phyloP scores from a whole-genome alignment of 23 tunicate species.

The Ascidia mentula region DNA sequence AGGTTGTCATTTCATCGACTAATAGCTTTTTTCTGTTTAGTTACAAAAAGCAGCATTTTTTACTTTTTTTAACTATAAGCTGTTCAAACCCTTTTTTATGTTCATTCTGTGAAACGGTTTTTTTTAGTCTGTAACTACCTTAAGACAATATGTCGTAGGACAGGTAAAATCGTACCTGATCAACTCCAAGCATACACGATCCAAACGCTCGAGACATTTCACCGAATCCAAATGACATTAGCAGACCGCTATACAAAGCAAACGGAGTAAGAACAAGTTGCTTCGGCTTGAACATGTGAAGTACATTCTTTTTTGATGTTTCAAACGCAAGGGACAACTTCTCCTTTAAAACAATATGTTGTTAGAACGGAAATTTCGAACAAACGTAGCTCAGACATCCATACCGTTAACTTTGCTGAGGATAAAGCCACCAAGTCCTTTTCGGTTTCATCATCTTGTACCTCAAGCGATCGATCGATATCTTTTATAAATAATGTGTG shows the following conservation, averaged over 20 bases:
- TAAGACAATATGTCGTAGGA: too few species aligned
- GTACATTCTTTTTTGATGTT: slow-evolving; percentile 16
- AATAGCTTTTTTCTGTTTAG: too few species aligned
- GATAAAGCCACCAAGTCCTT: too few species aligned
- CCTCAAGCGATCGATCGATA: background rate
- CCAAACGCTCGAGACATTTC: slow-evolving; percentile 60
- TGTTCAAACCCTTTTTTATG: too few species aligned
- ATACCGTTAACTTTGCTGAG: background rate
- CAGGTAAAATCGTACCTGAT: slow-evolving; percentile 45
- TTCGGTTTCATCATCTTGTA: background rate
- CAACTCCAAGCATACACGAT: slow-evolving; percentile 62
- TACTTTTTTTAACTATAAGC: too few species aligned
- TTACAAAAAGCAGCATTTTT: too few species aligned
- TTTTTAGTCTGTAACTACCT: too few species aligned
- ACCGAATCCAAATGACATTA: slow-evolving; percentile 27
- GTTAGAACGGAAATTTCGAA: background rate
- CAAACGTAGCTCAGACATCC: background rate
- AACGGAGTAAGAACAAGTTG: slow-evolving; percentile 47
- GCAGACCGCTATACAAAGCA: slow-evolving; percentile 41
- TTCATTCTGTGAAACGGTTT: too few species aligned
- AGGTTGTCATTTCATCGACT: too few species aligned
- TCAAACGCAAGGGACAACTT: background rate
- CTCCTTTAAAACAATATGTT: background rate
- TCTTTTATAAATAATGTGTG: background rate
- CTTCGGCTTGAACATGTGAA: slow-evolving; percentile 32